phyloP scores from a whole-genome alignment of 2,797 vertebrate species.

The Catostomus latipinnis region DNA sequence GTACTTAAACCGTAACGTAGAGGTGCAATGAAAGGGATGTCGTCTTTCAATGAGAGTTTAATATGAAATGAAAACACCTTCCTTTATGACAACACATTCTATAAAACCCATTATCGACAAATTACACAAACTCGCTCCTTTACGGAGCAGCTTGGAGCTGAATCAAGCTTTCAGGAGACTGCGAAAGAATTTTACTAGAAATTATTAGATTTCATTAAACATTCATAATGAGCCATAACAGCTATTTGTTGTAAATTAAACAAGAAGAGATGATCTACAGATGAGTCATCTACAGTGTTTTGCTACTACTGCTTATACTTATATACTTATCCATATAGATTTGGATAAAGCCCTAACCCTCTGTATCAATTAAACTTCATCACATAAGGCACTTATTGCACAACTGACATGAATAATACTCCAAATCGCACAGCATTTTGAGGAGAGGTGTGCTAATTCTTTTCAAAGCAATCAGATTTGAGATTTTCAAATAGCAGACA shows the following conservation, averaged over 20 bases:
- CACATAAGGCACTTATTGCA: too few species aligned
- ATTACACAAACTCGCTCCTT: constrained; percentile 47
- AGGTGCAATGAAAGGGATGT: constrained; percentile 31
- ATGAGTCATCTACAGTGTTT: neutral
- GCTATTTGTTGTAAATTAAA: constrained; percentile 18
- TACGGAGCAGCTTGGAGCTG: constrained; percentile 26
- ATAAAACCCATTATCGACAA: constrained; percentile 52
- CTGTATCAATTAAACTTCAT: too few species aligned
- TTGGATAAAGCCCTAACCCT: too few species aligned
- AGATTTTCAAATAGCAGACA: too few species aligned
- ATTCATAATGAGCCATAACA: constrained; percentile 29
- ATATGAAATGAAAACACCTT: constrained; percentile 53
- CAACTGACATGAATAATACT: too few species aligned
- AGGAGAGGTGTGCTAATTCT: too few species aligned
- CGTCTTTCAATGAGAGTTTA: constrained; percentile 51
- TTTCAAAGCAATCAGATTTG: too few species aligned
- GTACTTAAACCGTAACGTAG: constrained; percentile 38
- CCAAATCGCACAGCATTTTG: too few species aligned
- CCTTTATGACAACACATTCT: constrained; percentile 48
- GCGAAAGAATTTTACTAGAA: constrained; percentile 2
- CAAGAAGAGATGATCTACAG: neutral
- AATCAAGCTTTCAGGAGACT: constrained; percentile 32
- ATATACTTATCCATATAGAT: too few species aligned
- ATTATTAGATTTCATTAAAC: constrained; percentile 41
- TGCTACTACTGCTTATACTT: neutral